Conservation (phyloP, 2,888 invertebrate genomes). For the Ichneumoninae sp. region DNA sequence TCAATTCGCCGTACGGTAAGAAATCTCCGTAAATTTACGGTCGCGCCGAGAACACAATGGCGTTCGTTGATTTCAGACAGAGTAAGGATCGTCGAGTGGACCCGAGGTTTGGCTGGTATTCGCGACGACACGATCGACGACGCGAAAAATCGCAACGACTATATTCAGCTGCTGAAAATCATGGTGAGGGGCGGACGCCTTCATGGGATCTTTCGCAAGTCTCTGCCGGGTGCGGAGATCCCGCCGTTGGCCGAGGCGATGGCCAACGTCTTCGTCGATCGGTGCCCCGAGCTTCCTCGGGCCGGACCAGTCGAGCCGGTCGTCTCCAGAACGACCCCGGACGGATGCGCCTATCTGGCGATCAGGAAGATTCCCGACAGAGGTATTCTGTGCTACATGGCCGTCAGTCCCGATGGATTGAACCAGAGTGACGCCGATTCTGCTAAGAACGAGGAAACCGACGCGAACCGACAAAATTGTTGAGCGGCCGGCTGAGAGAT, state of each 20-base stretch:
- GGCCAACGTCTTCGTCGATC: conserved; percentile 80
- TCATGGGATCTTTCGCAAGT: conserved; percentile 85
- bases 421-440: conserved; percentile 24
- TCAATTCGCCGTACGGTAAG: conserved; percentile 76
- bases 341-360: conserved; percentile 86
- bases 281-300: conserved; percentile 84
- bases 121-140: conserved; percentile 84
- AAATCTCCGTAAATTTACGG: not conserved
- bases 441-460: not conserved
- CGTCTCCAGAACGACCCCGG: conserved; percentile 85
- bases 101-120: conserved; percentile 84
- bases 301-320: conserved; percentile 86
- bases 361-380: conserved; percentile 86
- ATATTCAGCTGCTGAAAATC: conserved; percentile 85
- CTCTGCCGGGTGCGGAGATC: conserved; percentile 84
- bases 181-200: conserved; percentile 85
- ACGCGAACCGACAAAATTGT: not conserved
- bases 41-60: no score
- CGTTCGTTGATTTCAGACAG: conserved; percentile 80
- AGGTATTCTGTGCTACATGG: conserved; percentile 86
- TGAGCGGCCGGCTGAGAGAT: not conserved
- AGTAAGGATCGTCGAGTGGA: conserved; percentile 86
- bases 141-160: conserved; percentile 85
- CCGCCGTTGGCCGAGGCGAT: conserved; percentile 85
- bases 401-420: conserved; percentile 84